Base-by-base conservation (phyloP, 2,888 invertebrate genomes). In the Acholoe squamosa region DNA sequence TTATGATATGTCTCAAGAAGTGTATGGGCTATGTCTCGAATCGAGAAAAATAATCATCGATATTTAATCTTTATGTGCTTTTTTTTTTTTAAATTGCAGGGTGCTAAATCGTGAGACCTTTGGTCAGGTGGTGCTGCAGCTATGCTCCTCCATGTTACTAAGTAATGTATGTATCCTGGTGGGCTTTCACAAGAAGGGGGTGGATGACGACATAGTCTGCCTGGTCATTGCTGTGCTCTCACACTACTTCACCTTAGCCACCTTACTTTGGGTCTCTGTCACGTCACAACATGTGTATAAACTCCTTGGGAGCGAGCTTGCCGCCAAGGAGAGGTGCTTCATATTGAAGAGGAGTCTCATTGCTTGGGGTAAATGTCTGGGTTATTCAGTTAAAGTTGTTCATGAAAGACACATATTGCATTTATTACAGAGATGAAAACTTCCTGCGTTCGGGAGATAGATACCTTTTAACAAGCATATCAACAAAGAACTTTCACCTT, bases 101-200 rank as follows among this genome's bases (percentile, higher is more conserved):
- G 84, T 80, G 7, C 80, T 92, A 89, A 92, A 92, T 89, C 90
- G 89, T n/a, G 89, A 91, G 77, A 91, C 90, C 22, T 92, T 89
- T 22, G 91, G 92, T 56, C 92, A 92, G 89, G 90, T 91, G 19
- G 76, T 92, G 7, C 76, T 92, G 19, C 92, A 91, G 91, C 61
- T 92, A 89, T 33, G 84, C 52, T 61, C 76, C 28, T 90, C 91
- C 88, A 91, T 92, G 91, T 89, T 91, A n/a, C 77, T 91, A 28
- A 91, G 91, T 80, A 90, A 92, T 89, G 90, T 91, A 67, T 86
- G 91, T 43, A 61, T 92, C 25, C 80, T 92, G 84, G 52, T 92
- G 14, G 91, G 91, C 77, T 91, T 89, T 84, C 91, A 92, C 84
- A 91, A 34, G 34, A 34, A 88, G 31, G 54, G 91, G 84, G 91